phyloP scores from a whole-genome alignment of 2,797 vertebrate species.

The Anabas testudineus region DNA sequence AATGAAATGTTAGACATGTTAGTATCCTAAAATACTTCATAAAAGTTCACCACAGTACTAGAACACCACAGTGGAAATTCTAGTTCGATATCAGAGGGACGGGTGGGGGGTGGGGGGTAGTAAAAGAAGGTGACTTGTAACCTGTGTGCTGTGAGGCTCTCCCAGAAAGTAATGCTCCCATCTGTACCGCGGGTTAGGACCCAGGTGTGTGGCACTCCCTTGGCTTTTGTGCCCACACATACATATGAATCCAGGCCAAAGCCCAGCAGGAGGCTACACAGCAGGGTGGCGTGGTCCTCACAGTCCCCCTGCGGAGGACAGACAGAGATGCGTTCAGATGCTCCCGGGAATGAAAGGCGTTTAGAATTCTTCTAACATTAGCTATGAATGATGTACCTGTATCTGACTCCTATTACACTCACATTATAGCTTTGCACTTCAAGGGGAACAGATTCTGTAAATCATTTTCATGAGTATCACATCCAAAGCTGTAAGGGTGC shows the following conservation, averaged over 20 bases:
- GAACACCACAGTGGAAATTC: not conserved
- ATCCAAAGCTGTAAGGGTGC: no score
- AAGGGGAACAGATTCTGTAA: no score
- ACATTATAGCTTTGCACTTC: no score
- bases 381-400: not conserved
- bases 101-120: no score
- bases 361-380: not conserved
- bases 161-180: constrained; percentile 94
- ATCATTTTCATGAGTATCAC: no score
- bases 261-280: constrained; percentile 96
- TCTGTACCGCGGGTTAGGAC: constrained; percentile 94
- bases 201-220: constrained; percentile 91
- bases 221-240: constrained; percentile 95
- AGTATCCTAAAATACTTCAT: not conserved
- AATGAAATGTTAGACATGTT: not conserved
- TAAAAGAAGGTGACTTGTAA: constrained; percentile 46
- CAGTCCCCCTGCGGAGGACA: constrained; percentile 91
- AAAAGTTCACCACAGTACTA: no score
- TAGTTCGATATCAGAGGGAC: not conserved
- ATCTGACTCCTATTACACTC: no score
- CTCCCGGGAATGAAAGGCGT: no score
- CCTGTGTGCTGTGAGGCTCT: constrained; percentile 96
- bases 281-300: constrained; percentile 95
- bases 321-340: constrained; percentile 3
- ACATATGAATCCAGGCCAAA: constrained; percentile 96